phyloP scores from a whole-genome alignment of 2,888 invertebrate genomes.

The Habroteleia sp. region DNA sequence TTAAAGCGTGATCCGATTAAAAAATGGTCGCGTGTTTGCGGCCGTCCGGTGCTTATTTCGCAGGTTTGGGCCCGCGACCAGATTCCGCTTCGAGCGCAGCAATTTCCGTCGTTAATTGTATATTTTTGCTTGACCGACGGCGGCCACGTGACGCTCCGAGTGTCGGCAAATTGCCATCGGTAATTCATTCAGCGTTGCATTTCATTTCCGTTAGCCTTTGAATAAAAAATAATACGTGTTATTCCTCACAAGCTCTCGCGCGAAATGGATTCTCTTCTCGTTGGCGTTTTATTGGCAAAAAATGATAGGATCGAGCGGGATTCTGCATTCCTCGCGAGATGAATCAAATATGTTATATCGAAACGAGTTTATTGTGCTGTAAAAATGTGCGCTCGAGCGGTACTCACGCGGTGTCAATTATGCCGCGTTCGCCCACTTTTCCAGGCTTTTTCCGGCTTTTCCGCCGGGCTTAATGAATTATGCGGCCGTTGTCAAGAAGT shows the following conservation, averaged over 20 bases:
- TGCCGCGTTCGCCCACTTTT: too few species aligned
- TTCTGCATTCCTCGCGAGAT: constrained; percentile 1
- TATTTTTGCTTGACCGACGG: constrained; percentile 34
- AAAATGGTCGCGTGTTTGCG: too few species aligned
- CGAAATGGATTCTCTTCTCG: constrained; percentile 8
- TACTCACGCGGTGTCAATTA: too few species aligned
- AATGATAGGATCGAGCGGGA: neutral
- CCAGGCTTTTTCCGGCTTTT: too few species aligned
- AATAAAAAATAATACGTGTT: constrained; percentile 39
- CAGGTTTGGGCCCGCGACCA: constrained; percentile 17
- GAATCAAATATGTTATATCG: constrained; percentile 9
- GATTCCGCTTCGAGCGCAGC: too few species aligned
- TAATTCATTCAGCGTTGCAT: constrained; percentile 48
- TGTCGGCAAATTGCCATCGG: constrained; percentile 39
- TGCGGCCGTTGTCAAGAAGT: too few species aligned
- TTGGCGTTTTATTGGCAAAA: constrained; percentile 20
- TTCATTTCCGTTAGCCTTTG: constrained; percentile 44
- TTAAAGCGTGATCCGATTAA: too few species aligned
- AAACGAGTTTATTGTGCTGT: too few species aligned
- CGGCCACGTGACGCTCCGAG: constrained; percentile 49
- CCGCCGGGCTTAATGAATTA: too few species aligned
- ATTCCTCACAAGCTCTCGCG: constrained; percentile 12
- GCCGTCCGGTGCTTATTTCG: too few species aligned
- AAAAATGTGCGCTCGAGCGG: too few species aligned
- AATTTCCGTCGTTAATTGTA: constrained; percentile 51